These are phyloP conservation scores for Rotaria sp. DNA, from an alignment of 2,888 invertebrate species.

Conservation along the genomic window DNA sequence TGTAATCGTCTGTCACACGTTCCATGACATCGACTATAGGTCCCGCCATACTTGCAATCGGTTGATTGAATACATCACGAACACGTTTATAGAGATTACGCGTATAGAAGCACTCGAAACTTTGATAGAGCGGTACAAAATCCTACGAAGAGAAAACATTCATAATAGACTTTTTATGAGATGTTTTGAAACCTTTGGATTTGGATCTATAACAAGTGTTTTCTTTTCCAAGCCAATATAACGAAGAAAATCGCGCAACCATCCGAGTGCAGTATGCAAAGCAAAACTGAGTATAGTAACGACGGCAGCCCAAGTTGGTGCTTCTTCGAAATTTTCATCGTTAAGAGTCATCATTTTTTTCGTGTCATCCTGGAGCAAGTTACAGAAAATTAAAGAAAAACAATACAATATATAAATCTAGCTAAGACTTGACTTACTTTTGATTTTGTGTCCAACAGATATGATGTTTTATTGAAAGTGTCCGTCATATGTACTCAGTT, in stretches of 20 bases:
- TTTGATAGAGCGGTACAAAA: constrained; percentile 57
- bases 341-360: too few species aligned
- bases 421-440: too few species aligned
- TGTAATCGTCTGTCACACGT: constrained; percentile 73
- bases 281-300: too few species aligned
- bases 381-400: too few species aligned
- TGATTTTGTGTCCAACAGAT: too few species aligned
- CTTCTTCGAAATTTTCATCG: too few species aligned
- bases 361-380: too few species aligned
- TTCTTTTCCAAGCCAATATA: constrained; percentile 56
- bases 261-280: constrained; percentile 62
- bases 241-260: constrained; percentile 77
- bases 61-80: constrained; percentile 87
- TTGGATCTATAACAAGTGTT: constrained; percentile 48
- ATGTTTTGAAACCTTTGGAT: constrained; percentile 44
- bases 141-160: constrained; percentile 41
- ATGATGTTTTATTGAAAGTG: too few species aligned
- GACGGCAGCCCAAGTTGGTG: too few species aligned
- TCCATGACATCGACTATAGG: constrained; percentile 76
- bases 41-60: constrained; percentile 85
- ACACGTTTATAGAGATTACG: constrained; percentile 84
- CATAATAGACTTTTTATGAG: not conserved
- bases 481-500: too few species aligned
- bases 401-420: too few species aligned
- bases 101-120: constrained; percentile 65